Percentiles rank a stretch among this genome's conserved stretches.
Conservation (phyloP, 2,888 invertebrate genomes). For the Galeopsomyia nigrocyanea region DNA sequence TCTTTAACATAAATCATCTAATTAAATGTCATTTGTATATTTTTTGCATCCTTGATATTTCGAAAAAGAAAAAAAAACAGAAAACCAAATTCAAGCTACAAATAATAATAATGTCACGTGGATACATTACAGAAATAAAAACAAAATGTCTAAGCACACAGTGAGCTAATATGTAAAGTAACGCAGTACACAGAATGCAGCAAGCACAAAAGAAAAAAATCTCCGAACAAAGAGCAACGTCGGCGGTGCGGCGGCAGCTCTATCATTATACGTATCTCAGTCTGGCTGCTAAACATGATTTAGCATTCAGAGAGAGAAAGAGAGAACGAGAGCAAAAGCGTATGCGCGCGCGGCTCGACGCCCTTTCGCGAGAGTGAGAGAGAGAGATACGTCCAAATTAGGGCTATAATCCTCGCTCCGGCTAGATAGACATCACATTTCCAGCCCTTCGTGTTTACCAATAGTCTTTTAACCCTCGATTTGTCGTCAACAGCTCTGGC, state of each 20-base stretch:
- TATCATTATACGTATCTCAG: constrained; percentile 13
- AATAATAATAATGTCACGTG: too few species aligned
- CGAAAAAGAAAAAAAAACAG: constrained; percentile 4
- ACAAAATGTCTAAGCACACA: too few species aligned
- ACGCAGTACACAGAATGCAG: not conserved
- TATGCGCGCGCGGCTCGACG: constrained; percentile 43
- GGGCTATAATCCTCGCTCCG: constrained; percentile 68
- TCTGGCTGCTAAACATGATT: constrained; percentile 45
- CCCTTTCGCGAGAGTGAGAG: constrained; percentile 48
- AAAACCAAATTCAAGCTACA: too few species aligned
- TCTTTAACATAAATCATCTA: too few species aligned
- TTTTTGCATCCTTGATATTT: too few species aligned
- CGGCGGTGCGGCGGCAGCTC: not conserved
- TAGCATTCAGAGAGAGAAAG: constrained; percentile 43
- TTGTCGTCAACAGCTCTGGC: constrained; percentile 67
- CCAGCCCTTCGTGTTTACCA: constrained; percentile 58
- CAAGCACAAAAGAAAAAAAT: not conserved
- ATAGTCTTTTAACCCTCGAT: constrained; percentile 69
- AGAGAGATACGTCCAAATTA: constrained; percentile 61
- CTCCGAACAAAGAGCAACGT: constrained; percentile 6
- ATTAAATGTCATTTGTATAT: too few species aligned
- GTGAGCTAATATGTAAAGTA: too few species aligned
- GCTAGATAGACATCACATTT: constrained; percentile 60
- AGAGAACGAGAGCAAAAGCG: constrained; percentile 18
- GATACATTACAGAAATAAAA: too few species aligned